Conservation (phyloP, 2,888 invertebrate genomes). For the Nemotelus nigrinus region DNA sequence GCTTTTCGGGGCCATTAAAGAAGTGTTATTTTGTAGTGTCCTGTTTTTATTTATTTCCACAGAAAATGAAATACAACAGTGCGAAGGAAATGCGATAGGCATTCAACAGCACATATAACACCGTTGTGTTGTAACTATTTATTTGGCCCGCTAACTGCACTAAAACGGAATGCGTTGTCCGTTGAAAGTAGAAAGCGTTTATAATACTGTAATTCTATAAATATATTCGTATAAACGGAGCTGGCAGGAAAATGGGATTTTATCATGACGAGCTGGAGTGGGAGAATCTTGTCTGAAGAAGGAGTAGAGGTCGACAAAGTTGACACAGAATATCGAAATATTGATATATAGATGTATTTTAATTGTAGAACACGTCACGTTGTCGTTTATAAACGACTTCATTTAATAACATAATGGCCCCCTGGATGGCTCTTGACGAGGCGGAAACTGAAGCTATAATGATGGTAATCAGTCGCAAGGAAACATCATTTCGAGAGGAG, state of each 20-base stretch:
- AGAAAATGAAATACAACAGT: background rate
- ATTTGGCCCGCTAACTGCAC: too few relatives aligned
- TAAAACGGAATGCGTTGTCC: too few relatives aligned
- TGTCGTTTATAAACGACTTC: constrained; percentile 41
- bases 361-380: constrained; percentile 37
- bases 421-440: constrained; percentile 26
- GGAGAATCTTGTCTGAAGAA: too few relatives aligned
- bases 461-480: constrained; percentile 16
- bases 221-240: too few relatives aligned
- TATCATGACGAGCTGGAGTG: too few relatives aligned
- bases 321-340: constrained; percentile 25
- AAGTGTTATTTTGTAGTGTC: constrained; percentile 4
- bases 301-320: background rate
- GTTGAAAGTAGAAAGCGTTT: too few relatives aligned
- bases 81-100: background rate
- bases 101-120: too few relatives aligned
- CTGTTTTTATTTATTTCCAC: constrained; percentile 12
- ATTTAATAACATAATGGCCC: constrained; percentile 42
- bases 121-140: too few relatives aligned
- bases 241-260: too few relatives aligned
- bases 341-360: constrained; percentile 30
- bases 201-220: too few relatives aligned
- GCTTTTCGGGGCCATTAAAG: background rate
- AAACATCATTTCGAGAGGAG: background rate
- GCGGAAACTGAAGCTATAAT: constrained; percentile 24